Evolutionary conservation across 2,888 invertebrate species (phyloP).

Genomic region (Caenorhabditis virilis): DNA sequence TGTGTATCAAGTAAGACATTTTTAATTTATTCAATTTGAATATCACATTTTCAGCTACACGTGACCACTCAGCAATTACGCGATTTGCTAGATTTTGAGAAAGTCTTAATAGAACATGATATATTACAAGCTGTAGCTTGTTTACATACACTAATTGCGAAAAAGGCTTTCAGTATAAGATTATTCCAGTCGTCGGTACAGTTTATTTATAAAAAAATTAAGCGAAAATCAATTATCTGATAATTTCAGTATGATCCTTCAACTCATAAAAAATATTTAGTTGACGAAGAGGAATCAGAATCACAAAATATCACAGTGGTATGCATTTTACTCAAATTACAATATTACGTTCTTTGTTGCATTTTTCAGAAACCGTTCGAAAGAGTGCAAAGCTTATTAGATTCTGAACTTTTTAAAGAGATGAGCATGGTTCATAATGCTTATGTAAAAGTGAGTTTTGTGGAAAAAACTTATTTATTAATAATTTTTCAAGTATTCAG

Average conservation of each 20-base stretch:
- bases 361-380: constrained; percentile 23
- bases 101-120: constrained; percentile 5
- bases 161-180: constrained; percentile 33
- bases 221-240: too few relatives aligned
- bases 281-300: constrained; percentile 21
- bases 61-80: constrained; percentile 23
- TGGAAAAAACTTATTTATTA: not conserved
- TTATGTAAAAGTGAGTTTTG: constrained; percentile 6
- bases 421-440: constrained; percentile 10
- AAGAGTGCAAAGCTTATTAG: not conserved
- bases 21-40: not conserved
- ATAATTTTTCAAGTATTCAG: constrained; percentile 6
- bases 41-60: constrained; percentile 23
- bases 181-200: constrained; percentile 27
- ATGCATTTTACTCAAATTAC: not conserved
- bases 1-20: constrained; percentile 26
- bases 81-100: constrained; percentile 22
- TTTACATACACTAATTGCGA: constrained; percentile 26
- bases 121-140: constrained; percentile 30
- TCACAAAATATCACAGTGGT: constrained; percentile 6
- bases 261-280: constrained; percentile 16
- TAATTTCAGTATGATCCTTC: constrained; percentile 40
- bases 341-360: not conserved
- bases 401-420: constrained; percentile 7
- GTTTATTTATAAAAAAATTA: not conserved